Base-by-base conservation (phyloP, 2,888 invertebrate species). In the Apamea epomidion region DNA sequence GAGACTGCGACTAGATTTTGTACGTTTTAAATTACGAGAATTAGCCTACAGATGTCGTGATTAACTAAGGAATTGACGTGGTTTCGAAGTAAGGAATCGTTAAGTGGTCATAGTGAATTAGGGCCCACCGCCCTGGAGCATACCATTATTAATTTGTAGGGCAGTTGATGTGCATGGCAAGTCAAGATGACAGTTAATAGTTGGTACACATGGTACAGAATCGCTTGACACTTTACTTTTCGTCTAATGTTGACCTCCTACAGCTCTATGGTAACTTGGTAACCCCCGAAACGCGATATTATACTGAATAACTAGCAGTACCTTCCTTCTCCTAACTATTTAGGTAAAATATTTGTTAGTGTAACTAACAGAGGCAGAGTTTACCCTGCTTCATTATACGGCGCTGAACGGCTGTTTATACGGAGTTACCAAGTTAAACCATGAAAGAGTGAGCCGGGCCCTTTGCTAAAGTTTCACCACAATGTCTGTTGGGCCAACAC, bases 381-480 rank as follows among this genome's bases (percentile, higher is more conserved):
- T 83, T 42, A 74, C 70, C 29, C 25, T 21, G 29, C 67, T 74
- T 73, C 85, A 85, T 81, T 74, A 85, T 81, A 85, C 70, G 70
- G 16, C 69, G 64, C 29, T 80, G 60, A 79, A 77, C 60, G 68
- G 51, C 42, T 76, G 65, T 81, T 78, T 82, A 78, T 71, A 58
- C 60, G 16, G 14, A 85, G 85, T 87, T 76, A 79, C 62, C 37
- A 87, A 87, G 85, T 85, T 79, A 79, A 62, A 62, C 74, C 73
- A 77, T 85, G 77, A 85, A 87, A 79, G 80, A 82, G 84, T 81
- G 67, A 84, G 77, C 65, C 62, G 64, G 64, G 16, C 73, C 84
- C 70, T 86, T 82, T 67, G 71, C n/a, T 32, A 16, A 84, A 82
- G 82, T 86, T 84, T 58, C 18, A 32, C 83, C 76, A 74, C 80